phyloP scores from a whole-genome alignment of 1,140 invertebrate species.

The Drosophila funebris region DNA sequence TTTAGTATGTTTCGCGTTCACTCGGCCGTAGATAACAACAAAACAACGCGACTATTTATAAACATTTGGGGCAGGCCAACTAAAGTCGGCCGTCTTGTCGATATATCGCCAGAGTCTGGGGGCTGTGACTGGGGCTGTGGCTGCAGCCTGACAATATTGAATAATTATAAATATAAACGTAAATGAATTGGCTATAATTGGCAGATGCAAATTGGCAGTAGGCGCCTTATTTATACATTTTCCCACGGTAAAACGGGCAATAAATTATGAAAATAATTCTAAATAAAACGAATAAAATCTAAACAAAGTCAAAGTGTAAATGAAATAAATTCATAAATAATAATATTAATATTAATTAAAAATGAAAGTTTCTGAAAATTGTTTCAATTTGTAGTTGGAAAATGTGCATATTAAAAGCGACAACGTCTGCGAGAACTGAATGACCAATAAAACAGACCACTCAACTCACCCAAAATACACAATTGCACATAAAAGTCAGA shows the following conservation, averaged over 20 bases:
- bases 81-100: constrained; percentile 64
- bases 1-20: constrained; percentile 49
- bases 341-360: constrained; percentile 12
- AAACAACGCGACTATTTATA: constrained; percentile 69
- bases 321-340: not conserved
- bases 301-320: too few species aligned
- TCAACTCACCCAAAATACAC: not conserved
- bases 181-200: constrained; percentile 55
- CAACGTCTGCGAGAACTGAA: constrained; percentile 50
- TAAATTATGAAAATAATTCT: not conserved
- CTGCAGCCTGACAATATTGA: constrained; percentile 67
- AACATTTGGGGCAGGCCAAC: constrained; percentile 76
- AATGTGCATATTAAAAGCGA: constrained; percentile 72
- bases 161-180: constrained; percentile 68
- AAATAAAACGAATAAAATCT: not conserved
- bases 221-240: constrained; percentile 63
- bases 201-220: constrained; percentile 35
- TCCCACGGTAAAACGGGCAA: not conserved
- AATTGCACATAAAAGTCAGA: constrained; percentile 35
- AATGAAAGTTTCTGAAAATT: constrained; percentile 21
- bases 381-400: constrained; percentile 62
- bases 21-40: constrained; percentile 62
- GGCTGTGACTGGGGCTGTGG: constrained; percentile 13
- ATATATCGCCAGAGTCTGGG: constrained; percentile 40
- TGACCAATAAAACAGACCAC: constrained; percentile 26